Conservation (phyloP, 2,888 invertebrate genomes). For the Tortrix viridana region DNA sequence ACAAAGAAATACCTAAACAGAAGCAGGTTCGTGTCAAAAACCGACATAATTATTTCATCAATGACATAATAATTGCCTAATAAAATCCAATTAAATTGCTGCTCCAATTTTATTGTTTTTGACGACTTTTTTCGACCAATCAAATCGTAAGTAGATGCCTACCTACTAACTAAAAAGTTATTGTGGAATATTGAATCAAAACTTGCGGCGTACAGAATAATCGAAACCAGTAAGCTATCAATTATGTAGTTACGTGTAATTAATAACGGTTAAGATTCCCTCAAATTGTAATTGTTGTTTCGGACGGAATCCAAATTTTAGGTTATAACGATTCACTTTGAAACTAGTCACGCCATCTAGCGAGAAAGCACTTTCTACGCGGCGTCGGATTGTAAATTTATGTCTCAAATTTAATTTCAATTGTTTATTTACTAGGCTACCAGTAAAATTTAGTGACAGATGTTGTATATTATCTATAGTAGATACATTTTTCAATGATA, state of each 20-base stretch:
- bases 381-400: slow-evolving; percentile 22
- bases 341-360: slow-evolving; percentile 69
- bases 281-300: slow-evolving; percentile 46
- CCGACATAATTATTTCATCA: too few species aligned
- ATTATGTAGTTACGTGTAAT: slow-evolving; percentile 59
- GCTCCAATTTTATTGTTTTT: too few species aligned
- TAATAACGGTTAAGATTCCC: slow-evolving; percentile 56
- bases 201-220: slow-evolving; percentile 44
- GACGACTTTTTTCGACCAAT: background rate
- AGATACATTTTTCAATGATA: slow-evolving; percentile 3
- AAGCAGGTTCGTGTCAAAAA: too few species aligned
- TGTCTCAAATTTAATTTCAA: slow-evolving; percentile 4
- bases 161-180: slow-evolving; percentile 30
- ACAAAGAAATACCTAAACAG: too few species aligned
- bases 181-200: slow-evolving; percentile 30
- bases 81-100: too few species aligned
- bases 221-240: slow-evolving; percentile 57
- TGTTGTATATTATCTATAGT: slow-evolving; percentile 6
- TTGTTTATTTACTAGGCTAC: slow-evolving; percentile 23
- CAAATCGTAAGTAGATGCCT: slow-evolving; percentile 5
- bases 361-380: slow-evolving; percentile 41
- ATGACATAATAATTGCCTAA: too few species aligned
- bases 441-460: background rate
- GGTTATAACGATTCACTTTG: slow-evolving; percentile 53
- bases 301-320: slow-evolving; percentile 36